phyloP scores from a whole-genome alignment of 1,140 invertebrate genomes.

The Aplysia californica region DNA sequence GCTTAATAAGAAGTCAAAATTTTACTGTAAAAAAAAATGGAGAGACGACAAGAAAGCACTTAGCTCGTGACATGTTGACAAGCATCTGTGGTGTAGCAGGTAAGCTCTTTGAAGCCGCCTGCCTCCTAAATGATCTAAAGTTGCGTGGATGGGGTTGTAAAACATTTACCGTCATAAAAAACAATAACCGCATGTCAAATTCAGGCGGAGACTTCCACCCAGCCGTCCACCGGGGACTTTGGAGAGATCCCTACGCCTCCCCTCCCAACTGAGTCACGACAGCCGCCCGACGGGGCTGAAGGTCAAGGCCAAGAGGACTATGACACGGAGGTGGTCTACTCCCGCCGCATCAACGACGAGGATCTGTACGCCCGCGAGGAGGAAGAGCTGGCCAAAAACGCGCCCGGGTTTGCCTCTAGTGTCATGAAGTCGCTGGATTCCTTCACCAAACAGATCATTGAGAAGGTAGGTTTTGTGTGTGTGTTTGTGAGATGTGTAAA shows the following conservation, averaged over 20 bases:
- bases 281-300: neutral
- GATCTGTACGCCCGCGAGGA: conserved; percentile 35
- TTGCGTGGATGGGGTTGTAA: too few relatives aligned
- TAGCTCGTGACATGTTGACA: too few relatives aligned
- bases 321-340: conserved; percentile 9
- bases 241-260: neutral
- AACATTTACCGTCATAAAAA: too few relatives aligned
- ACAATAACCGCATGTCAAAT: too few relatives aligned
- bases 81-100: too few relatives aligned
- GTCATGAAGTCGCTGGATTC: conserved; percentile 34
- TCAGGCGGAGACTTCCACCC: neutral
- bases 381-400: conserved; percentile 31
- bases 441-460: conserved; percentile 38
- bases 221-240: neutral
- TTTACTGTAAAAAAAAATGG: too few relatives aligned
- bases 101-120: too few relatives aligned
- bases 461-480: conserved; percentile 47
- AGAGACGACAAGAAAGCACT: too few relatives aligned
- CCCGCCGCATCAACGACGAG: conserved; percentile 37
- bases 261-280: neutral
- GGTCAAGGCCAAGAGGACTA: conserved; percentile 2
- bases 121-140: too few relatives aligned
- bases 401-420: conserved; percentile 22
- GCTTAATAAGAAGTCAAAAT: too few relatives aligned
- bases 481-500: too few relatives aligned